Evolutionary conservation across 1,140 invertebrate species (phyloP).

Genomic region (Hesperophylax magnus): DNA sequence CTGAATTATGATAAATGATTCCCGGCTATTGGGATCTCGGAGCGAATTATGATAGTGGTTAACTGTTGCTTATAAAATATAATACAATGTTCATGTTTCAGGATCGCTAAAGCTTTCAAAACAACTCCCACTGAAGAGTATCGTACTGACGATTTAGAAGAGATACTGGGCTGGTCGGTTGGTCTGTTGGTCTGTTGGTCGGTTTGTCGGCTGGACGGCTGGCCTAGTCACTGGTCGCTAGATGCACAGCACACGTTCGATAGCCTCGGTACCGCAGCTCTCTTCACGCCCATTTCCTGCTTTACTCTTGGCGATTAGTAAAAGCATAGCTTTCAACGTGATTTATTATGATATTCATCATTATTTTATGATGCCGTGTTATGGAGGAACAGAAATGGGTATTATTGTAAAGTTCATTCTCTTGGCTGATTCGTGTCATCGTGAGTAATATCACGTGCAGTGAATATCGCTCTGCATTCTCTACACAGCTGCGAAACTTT

Average conservation of each 20-base stretch:
- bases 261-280: slow-evolving; percentile 5
- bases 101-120: slow-evolving; percentile 15
- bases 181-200: neutral
- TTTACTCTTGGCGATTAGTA: slow-evolving; percentile 26
- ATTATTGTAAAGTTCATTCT: too few species aligned
- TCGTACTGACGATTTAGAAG: slow-evolving; percentile 6
- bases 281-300: slow-evolving; percentile 30
- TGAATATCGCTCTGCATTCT: too few species aligned
- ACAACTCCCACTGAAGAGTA: slow-evolving; percentile 23
- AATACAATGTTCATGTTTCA: slow-evolving; percentile 13
- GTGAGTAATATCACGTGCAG: too few species aligned
- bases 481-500: too few species aligned
- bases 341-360: slow-evolving; percentile 21
- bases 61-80: slow-evolving; percentile 10
- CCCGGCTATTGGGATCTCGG: slow-evolving; percentile 8
- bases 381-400: too few species aligned
- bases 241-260: neutral
- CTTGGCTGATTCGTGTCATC: too few species aligned
- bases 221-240: neutral
- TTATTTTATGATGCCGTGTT: neutral
- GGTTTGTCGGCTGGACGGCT: neutral
- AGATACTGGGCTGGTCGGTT: neutral
- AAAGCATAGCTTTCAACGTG: slow-evolving; percentile 9
- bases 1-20: slow-evolving; percentile 26
- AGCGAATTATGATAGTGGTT: slow-evolving; percentile 21